Base-by-base conservation (phyloP, 2,888 invertebrate genomes). In the Slavum lentiscoides region DNA sequence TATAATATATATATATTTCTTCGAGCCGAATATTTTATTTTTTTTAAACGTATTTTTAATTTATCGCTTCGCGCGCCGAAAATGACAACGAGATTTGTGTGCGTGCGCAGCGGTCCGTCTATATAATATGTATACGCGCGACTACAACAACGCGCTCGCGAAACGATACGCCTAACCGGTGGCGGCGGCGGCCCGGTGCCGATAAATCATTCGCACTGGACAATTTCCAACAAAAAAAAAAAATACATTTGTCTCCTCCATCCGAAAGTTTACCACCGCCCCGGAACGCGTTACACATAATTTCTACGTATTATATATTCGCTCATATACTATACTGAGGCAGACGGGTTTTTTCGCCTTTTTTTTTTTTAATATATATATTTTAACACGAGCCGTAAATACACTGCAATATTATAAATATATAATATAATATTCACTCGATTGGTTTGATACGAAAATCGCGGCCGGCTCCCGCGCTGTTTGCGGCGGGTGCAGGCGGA, bases 141-240 rank as follows among this genome's bases (percentile, higher is more conserved):
- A 30, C 30, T 30, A 30, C 30, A 30, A 30, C 30, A 30, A 30
- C 30, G 30, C 1, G 30, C 37, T 53, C 53, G 55, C 55, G 66
- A 74, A 74, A 74, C 74, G 74, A 55, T 66, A 66, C 55, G 1
- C 30, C 30, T 30, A 30, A 30, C 30, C 30, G 30, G 30, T 30
- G 30, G 30, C 30, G 30, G 30, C 30, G 30, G 30, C 30, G 30
- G 30, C 30, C 39, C 74, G 58, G 66, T 67, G 19, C 39, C 23
- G 39, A 75, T 75, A 75, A 75, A 75, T 75, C 66, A 75, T 75
- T 75, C 13, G 23, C 74, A 55, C 74, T 75, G 74, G 74, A 75
- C 74, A 43, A 67, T 58, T 43, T 75, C 74, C 74, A 75, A 75
- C 55, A 67, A 64, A 15, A 74, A 74, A 73, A 73, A 62, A 43